These are phyloP conservation scores for Brotula barbata DNA, from an alignment of 2,797 vertebrate genomes.

Conservation along the genomic window DNA sequence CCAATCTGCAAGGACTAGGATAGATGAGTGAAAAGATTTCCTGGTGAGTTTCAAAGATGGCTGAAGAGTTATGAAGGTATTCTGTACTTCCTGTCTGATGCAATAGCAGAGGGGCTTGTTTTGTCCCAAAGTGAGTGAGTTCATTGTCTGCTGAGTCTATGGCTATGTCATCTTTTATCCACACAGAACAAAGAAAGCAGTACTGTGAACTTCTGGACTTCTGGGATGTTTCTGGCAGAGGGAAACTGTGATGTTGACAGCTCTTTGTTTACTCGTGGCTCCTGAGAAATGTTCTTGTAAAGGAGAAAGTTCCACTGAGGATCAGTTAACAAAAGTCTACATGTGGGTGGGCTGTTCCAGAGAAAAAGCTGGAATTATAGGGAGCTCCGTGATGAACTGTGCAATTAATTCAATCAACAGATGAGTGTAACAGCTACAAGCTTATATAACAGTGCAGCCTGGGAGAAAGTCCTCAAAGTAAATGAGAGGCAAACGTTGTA, in stretches of 20 bases:
- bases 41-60: conserved; percentile 35
- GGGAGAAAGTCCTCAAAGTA: conserved; percentile 13
- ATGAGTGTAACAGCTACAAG: conserved; percentile 12
- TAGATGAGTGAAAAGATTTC: conserved; percentile 57
- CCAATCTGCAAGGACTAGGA: conserved; percentile 19
- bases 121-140: conserved; percentile 57
- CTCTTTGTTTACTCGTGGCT: conserved; percentile 60
- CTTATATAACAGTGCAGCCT: conserved; percentile 16
- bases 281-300: conserved; percentile 33
- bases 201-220: conserved; percentile 37
- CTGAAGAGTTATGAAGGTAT: conserved; percentile 45
- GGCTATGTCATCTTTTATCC: conserved; percentile 56
- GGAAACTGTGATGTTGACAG: conserved; percentile 22
- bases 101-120: conserved; percentile 37
- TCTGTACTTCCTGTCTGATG: conserved; percentile 58
- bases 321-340: conserved; percentile 30
- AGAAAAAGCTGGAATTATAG: background rate
- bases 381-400: conserved; percentile 27
- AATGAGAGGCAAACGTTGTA: conserved; percentile 18
- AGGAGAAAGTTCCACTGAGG: conserved; percentile 31
- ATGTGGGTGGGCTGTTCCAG: conserved; percentile 65
- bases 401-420: conserved; percentile 25
- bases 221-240: conserved; percentile 48
- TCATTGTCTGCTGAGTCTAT: conserved; percentile 55
- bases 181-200: conserved; percentile 46